Conservation (phyloP, 1,140 invertebrate genomes). For the Pomacea maculata region DNA sequence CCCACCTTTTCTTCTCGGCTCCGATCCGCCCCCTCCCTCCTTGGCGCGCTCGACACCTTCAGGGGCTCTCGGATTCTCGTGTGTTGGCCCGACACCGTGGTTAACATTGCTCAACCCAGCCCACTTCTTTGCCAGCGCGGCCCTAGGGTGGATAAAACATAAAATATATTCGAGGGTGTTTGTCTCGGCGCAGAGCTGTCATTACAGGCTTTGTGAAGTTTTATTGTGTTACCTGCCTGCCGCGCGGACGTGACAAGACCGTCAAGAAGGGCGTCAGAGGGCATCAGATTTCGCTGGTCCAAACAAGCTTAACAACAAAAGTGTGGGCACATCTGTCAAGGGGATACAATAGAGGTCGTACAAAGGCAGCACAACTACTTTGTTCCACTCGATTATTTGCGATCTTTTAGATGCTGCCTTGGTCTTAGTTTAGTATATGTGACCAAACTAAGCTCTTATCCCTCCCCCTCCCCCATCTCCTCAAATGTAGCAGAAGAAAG, state of each 20-base stretch:
- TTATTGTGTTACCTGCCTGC: constrained; percentile 7
- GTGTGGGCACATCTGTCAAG: constrained; percentile 7
- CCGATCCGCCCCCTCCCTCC: not conserved
- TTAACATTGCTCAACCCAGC: not conserved
- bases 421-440: no score
- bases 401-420: no score
- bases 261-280: not conserved
- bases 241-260: not conserved
- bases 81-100: no score
- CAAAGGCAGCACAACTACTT: not conserved
- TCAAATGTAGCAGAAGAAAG: no score
- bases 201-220: constrained; percentile 4
- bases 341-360: not conserved
- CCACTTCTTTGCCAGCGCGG: not conserved
- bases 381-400: not conserved
- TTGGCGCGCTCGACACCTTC: no score
- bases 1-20: not conserved
- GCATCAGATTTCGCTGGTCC: not conserved
- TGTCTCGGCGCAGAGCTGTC: not conserved
- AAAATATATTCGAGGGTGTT: constrained; percentile 1
- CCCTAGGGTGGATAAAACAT: not conserved
- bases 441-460: no score
- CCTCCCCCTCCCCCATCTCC: no score
- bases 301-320: not conserved
- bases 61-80: no score